These are phyloP conservation scores for Eupeodes luniger DNA, from an alignment of 2,888 invertebrate genomes.

Conservation along the genomic window DNA sequence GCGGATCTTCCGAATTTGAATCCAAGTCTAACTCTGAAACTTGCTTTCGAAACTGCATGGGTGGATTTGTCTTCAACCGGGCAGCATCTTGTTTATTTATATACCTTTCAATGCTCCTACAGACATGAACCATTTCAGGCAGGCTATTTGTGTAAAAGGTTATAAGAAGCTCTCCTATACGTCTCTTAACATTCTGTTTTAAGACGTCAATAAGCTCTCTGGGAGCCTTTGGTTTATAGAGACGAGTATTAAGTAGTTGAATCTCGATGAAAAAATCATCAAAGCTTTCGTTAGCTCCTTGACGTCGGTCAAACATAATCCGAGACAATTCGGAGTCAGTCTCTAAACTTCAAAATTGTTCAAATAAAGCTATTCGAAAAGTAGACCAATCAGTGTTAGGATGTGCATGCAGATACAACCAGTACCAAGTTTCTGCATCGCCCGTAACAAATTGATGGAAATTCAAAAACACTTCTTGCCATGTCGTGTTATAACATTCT, in stretches of 20 bases:
- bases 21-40: not conserved
- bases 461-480: constrained; percentile 7
- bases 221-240: too few species aligned
- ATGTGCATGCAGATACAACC: not conserved
- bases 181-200: too few species aligned
- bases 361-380: too few species aligned
- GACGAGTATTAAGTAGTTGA: too few species aligned
- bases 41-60: not conserved
- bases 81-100: constrained; percentile 4
- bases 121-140: too few species aligned
- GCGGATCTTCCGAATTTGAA: not conserved
- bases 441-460: constrained; percentile 8
- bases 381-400: constrained; percentile 2
- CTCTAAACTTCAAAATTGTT: too few species aligned
- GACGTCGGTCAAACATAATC: too few species aligned
- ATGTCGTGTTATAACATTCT: not conserved
- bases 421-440: constrained; percentile 2
- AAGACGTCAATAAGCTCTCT: too few species aligned
- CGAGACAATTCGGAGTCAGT: too few species aligned
- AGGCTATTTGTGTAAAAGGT: too few species aligned
- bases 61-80: not conserved
- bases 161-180: too few species aligned
- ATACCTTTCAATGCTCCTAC: constrained; percentile 4
- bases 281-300: not conserved
- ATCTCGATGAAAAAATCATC: too few species aligned